Percentiles rank a stretch among this genome's conserved stretches.
phyloP scores from a whole-genome alignment of 2,888 invertebrate genomes.

The Callyntrura guangdongensis region DNA sequence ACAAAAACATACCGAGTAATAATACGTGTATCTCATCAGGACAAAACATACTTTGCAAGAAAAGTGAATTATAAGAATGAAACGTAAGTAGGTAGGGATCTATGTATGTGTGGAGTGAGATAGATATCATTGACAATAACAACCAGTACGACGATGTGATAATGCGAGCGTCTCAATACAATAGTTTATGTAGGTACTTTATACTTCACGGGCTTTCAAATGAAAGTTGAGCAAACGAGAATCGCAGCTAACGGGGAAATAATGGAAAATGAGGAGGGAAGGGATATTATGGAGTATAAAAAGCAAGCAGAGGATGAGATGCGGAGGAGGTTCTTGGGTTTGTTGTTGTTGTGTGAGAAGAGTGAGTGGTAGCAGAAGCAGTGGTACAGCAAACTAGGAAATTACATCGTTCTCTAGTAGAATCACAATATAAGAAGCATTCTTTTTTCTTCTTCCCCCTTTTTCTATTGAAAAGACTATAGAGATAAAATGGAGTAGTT shows the following conservation, averaged over 20 bases:
- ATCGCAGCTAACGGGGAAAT: slow-evolving; percentile 33
- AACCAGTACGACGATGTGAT: slow-evolving; percentile 17
- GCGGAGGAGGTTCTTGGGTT: background rate
- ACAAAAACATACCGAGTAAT: background rate
- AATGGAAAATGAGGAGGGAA: slow-evolving; percentile 48
- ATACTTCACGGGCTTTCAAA: slow-evolving; percentile 10
- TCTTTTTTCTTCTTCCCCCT: slow-evolving; percentile 13
- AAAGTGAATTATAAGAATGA: slow-evolving; percentile 38
- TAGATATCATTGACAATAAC: background rate
- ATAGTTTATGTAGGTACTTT: background rate
- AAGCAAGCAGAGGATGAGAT: slow-evolving; percentile 24
- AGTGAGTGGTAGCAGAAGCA: background rate
- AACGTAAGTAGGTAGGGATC: background rate
- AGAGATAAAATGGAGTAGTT: slow-evolving; percentile 28
- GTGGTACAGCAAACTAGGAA: slow-evolving; percentile 55
- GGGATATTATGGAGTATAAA: background rate
- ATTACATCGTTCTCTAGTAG: slow-evolving; percentile 53
- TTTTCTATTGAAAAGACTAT: background rate
- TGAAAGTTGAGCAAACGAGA: slow-evolving; percentile 21
- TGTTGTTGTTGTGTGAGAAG: background rate
- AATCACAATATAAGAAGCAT: slow-evolving; percentile 53
- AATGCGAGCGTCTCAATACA: background rate
- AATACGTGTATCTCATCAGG: slow-evolving; percentile 42
- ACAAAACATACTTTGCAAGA: slow-evolving; percentile 40
- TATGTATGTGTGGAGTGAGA: background rate